Evolutionary conservation across 2,888 invertebrate genomes (phyloP).

Genomic region (Cylindroiulus punctatus): DNA sequence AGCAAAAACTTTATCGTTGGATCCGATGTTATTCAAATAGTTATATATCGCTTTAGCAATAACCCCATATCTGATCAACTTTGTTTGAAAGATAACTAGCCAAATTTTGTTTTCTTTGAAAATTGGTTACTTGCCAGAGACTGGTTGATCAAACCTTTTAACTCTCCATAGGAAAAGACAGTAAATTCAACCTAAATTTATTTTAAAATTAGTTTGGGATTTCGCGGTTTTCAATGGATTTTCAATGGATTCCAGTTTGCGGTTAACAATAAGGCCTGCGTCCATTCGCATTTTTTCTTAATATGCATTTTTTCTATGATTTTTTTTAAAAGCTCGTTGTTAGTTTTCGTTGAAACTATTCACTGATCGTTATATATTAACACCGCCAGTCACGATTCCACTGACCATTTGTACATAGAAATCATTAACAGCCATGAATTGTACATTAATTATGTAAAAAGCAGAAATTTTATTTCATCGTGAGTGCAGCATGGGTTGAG

Average conservation of each 20-base stretch:
- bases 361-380: conserved; percentile 24
- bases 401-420: conserved; percentile 47
- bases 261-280: not conserved
- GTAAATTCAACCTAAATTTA: not conserved
- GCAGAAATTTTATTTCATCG: conserved; percentile 19
- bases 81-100: not conserved
- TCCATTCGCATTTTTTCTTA: conserved; percentile 26
- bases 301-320: conserved; percentile 27
- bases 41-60: conserved; percentile 37
- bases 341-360: conserved; percentile 46
- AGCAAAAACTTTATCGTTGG: conserved; percentile 34
- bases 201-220: not conserved
- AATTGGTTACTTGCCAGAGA: not conserved
- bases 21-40: conserved; percentile 12
- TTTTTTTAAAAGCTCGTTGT: conserved; percentile 21
- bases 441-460: conserved; percentile 50
- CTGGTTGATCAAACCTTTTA: not conserved
- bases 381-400: conserved; percentile 33
- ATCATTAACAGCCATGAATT: conserved; percentile 45
- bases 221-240: not conserved
- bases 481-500: conserved; percentile 29
- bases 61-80: not conserved
- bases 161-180: not conserved
- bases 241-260: not conserved
- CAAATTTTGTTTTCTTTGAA: not conserved